Evolutionary conservation across 2,888 invertebrate genomes (phyloP).

Genomic region (Philereme vetulata): DNA sequence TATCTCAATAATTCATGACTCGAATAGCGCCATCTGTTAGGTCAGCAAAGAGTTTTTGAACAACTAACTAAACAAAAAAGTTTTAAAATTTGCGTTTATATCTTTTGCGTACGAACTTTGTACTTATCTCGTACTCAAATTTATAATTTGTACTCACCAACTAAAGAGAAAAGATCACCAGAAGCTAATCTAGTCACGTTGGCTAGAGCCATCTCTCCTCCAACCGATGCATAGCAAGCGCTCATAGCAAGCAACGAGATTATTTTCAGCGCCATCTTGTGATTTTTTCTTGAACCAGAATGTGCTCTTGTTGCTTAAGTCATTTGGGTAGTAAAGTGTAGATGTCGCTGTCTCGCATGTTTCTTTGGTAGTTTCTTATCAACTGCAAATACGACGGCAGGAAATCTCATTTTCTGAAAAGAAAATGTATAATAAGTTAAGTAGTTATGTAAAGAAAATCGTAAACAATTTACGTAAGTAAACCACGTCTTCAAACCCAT

Average conservation of each 20-base stretch:
- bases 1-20: no score
- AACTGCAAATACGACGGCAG: conserved; percentile 32
- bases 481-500: background rate
- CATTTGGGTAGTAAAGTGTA: conserved; percentile 47
- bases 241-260: conserved; percentile 48
- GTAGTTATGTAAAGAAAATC: background rate
- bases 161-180: conserved; percentile 84
- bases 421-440: conserved; percentile 20
- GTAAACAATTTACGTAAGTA: background rate
- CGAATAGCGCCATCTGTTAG: no score
- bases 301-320: conserved; percentile 36
- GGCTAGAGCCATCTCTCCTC: conserved; percentile 70
- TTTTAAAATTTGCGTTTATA: no score
- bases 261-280: conserved; percentile 64
- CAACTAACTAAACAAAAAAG: no score
- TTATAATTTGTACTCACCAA: conserved; percentile 64
- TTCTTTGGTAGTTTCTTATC: conserved; percentile 33
- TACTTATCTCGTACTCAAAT: background rate
- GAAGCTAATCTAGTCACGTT: conserved; percentile 84
- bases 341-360: conserved; percentile 44
- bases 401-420: conserved; percentile 48
- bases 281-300: conserved; percentile 35
- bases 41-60: no score
- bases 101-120: no score
- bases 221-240: conserved; percentile 45